A percentile compares a stretch with the other conserved stretches of the same genome.
phyloP scores from a whole-genome alignment of 2,113 vertebrate species.

The Hippocampus guttulatus region DNA sequence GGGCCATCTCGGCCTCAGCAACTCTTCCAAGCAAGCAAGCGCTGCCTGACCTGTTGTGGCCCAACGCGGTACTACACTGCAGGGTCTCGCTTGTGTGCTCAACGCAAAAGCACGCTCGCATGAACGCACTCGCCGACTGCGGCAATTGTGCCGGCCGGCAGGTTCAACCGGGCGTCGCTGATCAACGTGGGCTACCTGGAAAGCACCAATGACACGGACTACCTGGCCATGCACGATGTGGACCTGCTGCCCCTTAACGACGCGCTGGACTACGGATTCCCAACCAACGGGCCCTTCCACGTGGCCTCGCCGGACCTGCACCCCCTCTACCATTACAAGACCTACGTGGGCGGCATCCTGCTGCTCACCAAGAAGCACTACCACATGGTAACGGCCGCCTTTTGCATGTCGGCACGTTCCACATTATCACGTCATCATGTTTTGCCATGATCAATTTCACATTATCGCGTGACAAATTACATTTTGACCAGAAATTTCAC shows the following conservation, averaged over 20 bases:
- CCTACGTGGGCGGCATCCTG: slow-evolving; percentile 94
- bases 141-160: slow-evolving; percentile 34
- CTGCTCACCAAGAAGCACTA: slow-evolving; percentile 94
- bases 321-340: slow-evolving; percentile 95
- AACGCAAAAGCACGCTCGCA: too few species aligned
- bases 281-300: slow-evolving; percentile 87
- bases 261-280: slow-evolving; percentile 89
- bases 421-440: too few species aligned
- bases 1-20: too few species aligned
- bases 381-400: slow-evolving; percentile 70
- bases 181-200: slow-evolving; percentile 93
- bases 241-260: slow-evolving; percentile 92
- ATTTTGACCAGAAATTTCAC: too few species aligned
- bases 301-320: slow-evolving; percentile 94
- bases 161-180: slow-evolving; percentile 93
- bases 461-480: not conserved
- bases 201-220: slow-evolving; percentile 92
- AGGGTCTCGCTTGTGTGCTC: too few species aligned
- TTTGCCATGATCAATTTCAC: too few species aligned
- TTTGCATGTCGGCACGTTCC: not conserved
- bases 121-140: too few species aligned
- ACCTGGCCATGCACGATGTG: slow-evolving; percentile 97
- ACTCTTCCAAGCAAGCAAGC: too few species aligned
- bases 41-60: too few species aligned
- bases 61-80: too few species aligned